These are phyloP conservation scores for Sclerurus mexicanus DNA, from an alignment of 2,113 vertebrate genomes.

Conservation along the genomic window DNA sequence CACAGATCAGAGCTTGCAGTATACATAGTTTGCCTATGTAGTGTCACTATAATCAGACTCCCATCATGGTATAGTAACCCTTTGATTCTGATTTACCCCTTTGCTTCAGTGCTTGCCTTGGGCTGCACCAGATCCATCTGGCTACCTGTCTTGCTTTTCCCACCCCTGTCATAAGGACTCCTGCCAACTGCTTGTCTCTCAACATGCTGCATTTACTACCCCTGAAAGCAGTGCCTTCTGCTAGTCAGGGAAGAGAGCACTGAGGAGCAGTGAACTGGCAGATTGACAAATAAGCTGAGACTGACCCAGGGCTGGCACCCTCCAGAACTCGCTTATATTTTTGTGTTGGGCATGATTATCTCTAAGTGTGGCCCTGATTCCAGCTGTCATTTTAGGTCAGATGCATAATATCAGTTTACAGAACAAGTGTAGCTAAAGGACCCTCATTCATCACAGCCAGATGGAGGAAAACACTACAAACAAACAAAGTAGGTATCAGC, in stretches of 20 bases:
- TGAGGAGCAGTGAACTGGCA: constrained; percentile 61
- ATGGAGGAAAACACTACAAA: background rate
- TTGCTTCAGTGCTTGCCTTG: constrained; percentile 46
- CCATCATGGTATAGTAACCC: background rate
- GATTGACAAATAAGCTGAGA: constrained; percentile 68
- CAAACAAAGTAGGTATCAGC: background rate
- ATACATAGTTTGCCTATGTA: background rate
- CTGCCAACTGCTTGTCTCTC: constrained; percentile 59
- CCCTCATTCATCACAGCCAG: constrained; percentile 46
- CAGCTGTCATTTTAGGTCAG: constrained; percentile 69
- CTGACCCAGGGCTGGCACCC: constrained; percentile 67
- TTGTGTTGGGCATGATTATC: constrained; percentile 52
- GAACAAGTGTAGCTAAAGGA: constrained; percentile 52
- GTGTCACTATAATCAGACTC: background rate
- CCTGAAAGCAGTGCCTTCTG: constrained; percentile 62
- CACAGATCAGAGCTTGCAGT: background rate
- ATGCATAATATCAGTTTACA: constrained; percentile 54
- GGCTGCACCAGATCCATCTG: constrained; percentile 36
- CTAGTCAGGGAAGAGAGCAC: background rate
- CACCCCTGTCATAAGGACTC: constrained; percentile 43
- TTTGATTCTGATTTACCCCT: constrained; percentile 27
- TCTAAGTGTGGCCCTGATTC: constrained; percentile 55
- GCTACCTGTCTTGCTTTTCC: constrained; percentile 63
- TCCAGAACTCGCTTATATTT: constrained; percentile 55
- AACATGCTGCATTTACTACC: background rate